Evolutionary conservation across 2,888 invertebrate genomes (phyloP).

Genomic region (Trichogramma evanescens): DNA sequence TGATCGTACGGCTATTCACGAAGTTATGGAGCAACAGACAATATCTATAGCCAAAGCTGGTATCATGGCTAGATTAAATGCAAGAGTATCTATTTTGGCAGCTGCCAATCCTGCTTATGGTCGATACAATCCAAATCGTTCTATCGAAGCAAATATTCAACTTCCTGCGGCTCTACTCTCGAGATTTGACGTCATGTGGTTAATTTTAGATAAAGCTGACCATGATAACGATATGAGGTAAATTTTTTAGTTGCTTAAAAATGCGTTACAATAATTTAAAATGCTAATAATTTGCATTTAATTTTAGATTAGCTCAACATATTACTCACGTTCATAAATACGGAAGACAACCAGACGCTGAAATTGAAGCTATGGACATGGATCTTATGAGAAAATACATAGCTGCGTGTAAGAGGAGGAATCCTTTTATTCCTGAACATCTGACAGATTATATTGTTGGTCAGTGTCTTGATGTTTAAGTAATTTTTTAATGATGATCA

Average conservation of each 20-base stretch:
- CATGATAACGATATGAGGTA: conserved; percentile 60
- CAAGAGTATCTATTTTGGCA: conserved; percentile 92
- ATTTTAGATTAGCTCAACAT: conserved; percentile 77
- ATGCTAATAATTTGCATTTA: not conserved
- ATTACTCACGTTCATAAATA: conserved; percentile 96
- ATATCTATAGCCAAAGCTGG: conserved; percentile 99
- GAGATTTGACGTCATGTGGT: conserved; percentile 92
- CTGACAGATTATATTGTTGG: conserved; percentile 83
- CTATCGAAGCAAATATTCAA: conserved; percentile 95
- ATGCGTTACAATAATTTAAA: not conserved
- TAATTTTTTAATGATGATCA: not conserved
- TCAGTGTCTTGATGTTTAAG: conserved; percentile 34
- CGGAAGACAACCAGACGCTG: conserved; percentile 73
- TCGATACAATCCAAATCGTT: conserved; percentile 90
- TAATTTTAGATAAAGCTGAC: conserved; percentile 75
- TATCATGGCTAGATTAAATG: conserved; percentile 96
- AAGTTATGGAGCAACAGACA: conserved; percentile 99
- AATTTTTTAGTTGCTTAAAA: conserved; percentile 12
- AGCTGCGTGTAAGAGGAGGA: conserved; percentile 79
- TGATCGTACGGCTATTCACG: conserved; percentile 93
- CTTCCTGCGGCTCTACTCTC: conserved; percentile 94
- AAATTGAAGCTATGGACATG: conserved; percentile 76
- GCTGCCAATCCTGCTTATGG: conserved; percentile 99
- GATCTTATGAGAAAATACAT: conserved; percentile 89
- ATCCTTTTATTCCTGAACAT: conserved; percentile 79